These are phyloP conservation scores for Delphinapterus leucas DNA, from an alignment of 2,113 vertebrate genomes.

Conservation along the genomic window DNA sequence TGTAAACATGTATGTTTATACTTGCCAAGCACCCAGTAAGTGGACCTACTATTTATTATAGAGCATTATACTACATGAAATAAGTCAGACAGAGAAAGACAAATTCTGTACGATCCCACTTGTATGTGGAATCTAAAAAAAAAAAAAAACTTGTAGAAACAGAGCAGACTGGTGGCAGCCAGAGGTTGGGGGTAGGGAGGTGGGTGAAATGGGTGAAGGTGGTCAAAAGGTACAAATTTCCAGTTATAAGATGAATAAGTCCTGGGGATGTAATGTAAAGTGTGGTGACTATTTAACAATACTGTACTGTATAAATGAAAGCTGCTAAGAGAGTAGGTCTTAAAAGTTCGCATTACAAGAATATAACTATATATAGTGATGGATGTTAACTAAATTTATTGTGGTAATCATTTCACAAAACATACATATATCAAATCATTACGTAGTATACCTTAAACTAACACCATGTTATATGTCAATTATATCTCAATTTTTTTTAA, in stretches of 20 bases:
- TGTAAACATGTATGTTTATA: background rate
- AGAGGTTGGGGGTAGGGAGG: background rate
- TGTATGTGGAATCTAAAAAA: background rate
- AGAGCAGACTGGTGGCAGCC: background rate
- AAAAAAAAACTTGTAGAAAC: background rate
- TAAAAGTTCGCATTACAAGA: slow-evolving; percentile 12
- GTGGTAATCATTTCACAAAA: background rate
- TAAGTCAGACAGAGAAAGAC: background rate
- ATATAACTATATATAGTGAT: background rate
- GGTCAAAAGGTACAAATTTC: background rate
- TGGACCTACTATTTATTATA: background rate
- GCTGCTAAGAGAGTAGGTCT: background rate
- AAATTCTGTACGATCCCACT: background rate
- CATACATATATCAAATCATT: background rate
- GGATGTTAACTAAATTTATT: background rate
- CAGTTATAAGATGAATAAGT: background rate
- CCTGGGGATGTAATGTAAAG: background rate
- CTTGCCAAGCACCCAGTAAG: background rate
- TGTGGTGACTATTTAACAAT: background rate
- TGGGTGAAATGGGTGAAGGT: background rate
- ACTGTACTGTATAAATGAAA: background rate
- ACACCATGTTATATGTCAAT: background rate
- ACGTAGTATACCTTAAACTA: background rate
- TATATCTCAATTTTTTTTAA: background rate
- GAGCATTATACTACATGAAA: background rate